Percentiles rank a stretch among this genome's conserved stretches.
phyloP scores from a whole-genome alignment of 2,888 invertebrate genomes.

The Drosophila pegasa region DNA sequence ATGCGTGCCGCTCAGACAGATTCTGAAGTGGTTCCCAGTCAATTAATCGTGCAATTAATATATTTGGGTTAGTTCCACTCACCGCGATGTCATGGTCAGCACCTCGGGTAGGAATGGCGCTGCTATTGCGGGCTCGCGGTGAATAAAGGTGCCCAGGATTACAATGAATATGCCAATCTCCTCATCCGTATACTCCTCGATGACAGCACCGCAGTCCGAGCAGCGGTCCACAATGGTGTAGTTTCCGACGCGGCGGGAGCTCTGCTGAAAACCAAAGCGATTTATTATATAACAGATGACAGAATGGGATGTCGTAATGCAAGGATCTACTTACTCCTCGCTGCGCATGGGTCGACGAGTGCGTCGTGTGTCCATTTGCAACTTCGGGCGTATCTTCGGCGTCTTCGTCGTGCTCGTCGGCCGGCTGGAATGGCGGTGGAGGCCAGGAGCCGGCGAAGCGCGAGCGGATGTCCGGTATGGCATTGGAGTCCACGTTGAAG shows the following conservation, averaged over 20 bases:
- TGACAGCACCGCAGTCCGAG: slow-evolving; percentile 94
- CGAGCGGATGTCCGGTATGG: slow-evolving; percentile 85
- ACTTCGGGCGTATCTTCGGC: slow-evolving; percentile 68
- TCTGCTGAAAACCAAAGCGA: slow-evolving; percentile 80
- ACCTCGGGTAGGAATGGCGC: slow-evolving; percentile 97
- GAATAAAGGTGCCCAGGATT: slow-evolving; percentile 97
- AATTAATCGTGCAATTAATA: background rate
- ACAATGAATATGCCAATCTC: slow-evolving; percentile 97
- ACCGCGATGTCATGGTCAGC: slow-evolving; percentile 95
- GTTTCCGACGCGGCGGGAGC: slow-evolving; percentile 88
- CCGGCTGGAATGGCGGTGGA: slow-evolving; percentile 83
- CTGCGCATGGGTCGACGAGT: slow-evolving; percentile 37
- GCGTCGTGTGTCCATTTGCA: slow-evolving; percentile 70
- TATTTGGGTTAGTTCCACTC: background rate
- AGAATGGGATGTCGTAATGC: no score
- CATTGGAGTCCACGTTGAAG: slow-evolving; percentile 86
- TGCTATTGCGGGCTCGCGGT: slow-evolving; percentile 97
- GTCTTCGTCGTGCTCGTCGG: slow-evolving; percentile 79
- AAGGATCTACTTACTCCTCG: slow-evolving; percentile 83
- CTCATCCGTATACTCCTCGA: slow-evolving; percentile 98
- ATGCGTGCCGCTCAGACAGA: slow-evolving; percentile 89
- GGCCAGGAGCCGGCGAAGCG: slow-evolving; percentile 87
- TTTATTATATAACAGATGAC: no score
- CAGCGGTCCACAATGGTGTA: slow-evolving; percentile 89
- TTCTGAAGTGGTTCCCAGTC: slow-evolving; percentile 37